A percentile compares a stretch with the other conserved stretches of the same genome.
phyloP scores from a whole-genome alignment of 2,888 invertebrate genomes.

The Cataglyphis cursor region DNA sequence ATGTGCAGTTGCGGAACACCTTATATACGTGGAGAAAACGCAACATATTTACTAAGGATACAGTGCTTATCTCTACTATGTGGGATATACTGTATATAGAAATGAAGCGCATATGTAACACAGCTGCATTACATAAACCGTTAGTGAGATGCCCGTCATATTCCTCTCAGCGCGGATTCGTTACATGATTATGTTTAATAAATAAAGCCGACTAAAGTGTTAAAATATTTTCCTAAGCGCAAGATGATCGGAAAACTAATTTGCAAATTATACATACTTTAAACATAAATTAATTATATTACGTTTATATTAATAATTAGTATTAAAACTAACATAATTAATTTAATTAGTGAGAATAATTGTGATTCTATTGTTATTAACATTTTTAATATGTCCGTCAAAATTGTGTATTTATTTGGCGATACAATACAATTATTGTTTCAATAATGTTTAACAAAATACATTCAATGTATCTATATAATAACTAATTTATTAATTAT shows the following conservation, averaged over 20 bases:
- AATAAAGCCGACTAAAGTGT: constrained; percentile 9
- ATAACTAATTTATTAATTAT: constrained; percentile 35
- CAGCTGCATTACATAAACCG: constrained; percentile 52
- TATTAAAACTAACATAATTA: constrained; percentile 7
- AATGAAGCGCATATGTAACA: constrained; percentile 25
- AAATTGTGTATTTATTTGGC: not conserved
- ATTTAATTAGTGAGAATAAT: not conserved
- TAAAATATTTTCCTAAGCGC: not conserved
- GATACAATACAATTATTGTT: not conserved
- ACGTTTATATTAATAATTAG: no score
- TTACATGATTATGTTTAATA: constrained; percentile 37
- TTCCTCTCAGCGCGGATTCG: constrained; percentile 22
- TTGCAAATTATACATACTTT: not conserved
- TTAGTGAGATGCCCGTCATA: constrained; percentile 47
- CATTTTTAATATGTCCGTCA: not conserved
- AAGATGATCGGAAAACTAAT: not conserved
- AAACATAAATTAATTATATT: not conserved
- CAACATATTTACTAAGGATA: constrained; percentile 5
- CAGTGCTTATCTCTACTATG: not conserved
- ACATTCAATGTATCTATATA: not conserved
- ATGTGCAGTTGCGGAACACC: constrained; percentile 8
- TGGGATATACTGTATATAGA: not conserved
- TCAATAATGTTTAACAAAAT: constrained; percentile 16
- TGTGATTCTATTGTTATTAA: not conserved
- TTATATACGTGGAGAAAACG: not conserved